phyloP scores from a whole-genome alignment of 2,113 vertebrate genomes.

The Nycticryphes semicollaris region DNA sequence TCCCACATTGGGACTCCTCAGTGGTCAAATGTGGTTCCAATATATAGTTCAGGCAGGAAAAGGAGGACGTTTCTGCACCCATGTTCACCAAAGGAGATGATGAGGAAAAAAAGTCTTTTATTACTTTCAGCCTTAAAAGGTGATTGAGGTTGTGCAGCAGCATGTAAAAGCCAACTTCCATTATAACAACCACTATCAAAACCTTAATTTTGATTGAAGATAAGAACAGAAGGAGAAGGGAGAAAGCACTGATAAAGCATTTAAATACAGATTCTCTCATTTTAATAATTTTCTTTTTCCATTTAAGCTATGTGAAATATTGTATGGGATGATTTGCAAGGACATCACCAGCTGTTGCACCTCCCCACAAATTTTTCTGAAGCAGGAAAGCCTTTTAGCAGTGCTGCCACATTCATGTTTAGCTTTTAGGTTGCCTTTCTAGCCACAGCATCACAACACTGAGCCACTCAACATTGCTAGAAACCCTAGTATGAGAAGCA shows the following conservation, averaged over 20 bases:
- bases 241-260: neutral
- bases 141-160: accelerated
- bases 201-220: neutral
- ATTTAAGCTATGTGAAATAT: neutral
- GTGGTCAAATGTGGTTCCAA: neutral
- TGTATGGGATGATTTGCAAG: neutral
- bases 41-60: neutral
- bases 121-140: neutral
- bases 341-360: neutral
- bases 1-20: neutral
- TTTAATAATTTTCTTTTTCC: neutral
- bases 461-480: neutral
- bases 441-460: neutral
- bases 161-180: neutral
- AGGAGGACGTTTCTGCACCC: neutral
- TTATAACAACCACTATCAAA: neutral
- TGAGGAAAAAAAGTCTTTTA: neutral
- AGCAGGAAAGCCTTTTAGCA: neutral
- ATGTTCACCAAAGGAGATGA: neutral
- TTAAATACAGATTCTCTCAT: neutral
- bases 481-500: neutral
- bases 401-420: neutral
- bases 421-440: neutral
- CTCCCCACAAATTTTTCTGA: neutral
- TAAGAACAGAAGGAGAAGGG: neutral